Percentiles rank a stretch among this genome's conserved stretches.
Conservation (phyloP, 2,797 vertebrate species). For the Trachurus trachurus region DNA sequence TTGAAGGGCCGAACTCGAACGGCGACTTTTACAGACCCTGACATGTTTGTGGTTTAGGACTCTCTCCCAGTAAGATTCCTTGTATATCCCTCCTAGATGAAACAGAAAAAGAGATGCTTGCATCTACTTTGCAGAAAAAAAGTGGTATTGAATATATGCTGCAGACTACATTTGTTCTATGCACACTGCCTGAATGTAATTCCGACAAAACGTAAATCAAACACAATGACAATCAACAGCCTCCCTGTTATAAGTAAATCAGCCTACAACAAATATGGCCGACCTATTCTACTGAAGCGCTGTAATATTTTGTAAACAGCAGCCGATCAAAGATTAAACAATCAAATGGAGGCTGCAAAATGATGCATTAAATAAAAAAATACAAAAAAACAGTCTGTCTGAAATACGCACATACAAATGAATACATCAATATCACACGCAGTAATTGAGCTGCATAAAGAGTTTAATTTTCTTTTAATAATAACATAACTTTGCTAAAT, state of each 20-base stretch:
- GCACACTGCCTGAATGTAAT: neutral
- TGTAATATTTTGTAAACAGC: conserved; percentile 58
- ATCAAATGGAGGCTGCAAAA: neutral
- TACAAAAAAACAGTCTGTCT: neutral
- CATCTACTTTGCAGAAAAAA: conserved; percentile 1
- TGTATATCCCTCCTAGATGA: conserved; percentile 68
- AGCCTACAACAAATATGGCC: conserved; percentile 72
- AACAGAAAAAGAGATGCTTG: conserved; percentile 22
- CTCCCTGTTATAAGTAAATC: conserved; percentile 36
- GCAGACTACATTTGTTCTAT: neutral
- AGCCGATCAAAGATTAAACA: conserved; percentile 4
- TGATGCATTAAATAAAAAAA: conserved; percentile 1
- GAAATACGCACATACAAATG: neutral
- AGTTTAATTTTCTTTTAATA: neutral
- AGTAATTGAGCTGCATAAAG: neutral
- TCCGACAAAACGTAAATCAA: conserved; percentile 31
- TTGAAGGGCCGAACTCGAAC: conserved; percentile 98
- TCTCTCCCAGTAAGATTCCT: conserved; percentile 58
- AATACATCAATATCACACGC: neutral
- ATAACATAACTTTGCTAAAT: conserved; percentile 13
- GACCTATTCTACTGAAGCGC: conserved; percentile 46
- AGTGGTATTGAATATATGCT: neutral
- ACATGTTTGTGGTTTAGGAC: conserved; percentile 88
- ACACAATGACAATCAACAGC: conserved; percentile 30
- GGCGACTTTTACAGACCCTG: conserved; percentile 98